Conservation (phyloP, 2,888 invertebrate genomes). For the Netelia virgata region DNA sequence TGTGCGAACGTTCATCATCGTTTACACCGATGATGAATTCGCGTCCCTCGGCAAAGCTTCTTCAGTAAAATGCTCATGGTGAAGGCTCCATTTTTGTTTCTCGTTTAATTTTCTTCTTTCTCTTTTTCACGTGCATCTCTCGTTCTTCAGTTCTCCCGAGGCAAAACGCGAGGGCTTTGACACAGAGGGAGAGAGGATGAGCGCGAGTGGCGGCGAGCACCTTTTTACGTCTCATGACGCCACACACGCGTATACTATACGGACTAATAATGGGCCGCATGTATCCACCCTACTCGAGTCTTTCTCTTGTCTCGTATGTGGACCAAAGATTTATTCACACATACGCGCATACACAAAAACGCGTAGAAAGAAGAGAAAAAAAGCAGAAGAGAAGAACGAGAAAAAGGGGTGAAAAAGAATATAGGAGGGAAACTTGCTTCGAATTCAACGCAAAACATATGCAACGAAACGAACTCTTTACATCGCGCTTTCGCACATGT, state of each 20-base stretch:
- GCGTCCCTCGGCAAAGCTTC: background rate
- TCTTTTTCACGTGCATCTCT: background rate
- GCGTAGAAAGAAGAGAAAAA: background rate
- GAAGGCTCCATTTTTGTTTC: background rate
- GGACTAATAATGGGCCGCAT: constrained; percentile 55
- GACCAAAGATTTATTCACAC: constrained; percentile 50
- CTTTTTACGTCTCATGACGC: constrained; percentile 3
- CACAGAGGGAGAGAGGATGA: background rate
- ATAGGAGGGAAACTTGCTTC: constrained; percentile 3
- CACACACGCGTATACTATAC: background rate
- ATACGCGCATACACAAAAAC: constrained; percentile 8
- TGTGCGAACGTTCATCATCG: background rate
- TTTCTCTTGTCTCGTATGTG: constrained; percentile 50
- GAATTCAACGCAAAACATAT: constrained; percentile 35
- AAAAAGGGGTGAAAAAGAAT: constrained; percentile 9
- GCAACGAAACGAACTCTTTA: constrained; percentile 44
- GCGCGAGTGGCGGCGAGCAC: constrained; percentile 13
- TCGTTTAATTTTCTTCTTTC: background rate
- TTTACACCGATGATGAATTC: background rate
- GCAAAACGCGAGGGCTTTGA: background rate
- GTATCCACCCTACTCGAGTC: constrained; percentile 56
- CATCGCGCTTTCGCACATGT: constrained; percentile 35
- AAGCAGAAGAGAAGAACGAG: constrained; percentile 24
- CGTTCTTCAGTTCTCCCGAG: constrained; percentile 1
- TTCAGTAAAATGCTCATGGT: background rate